Base-by-base conservation (phyloP, 2,888 invertebrate species). In the Drosophila cognata region DNA sequence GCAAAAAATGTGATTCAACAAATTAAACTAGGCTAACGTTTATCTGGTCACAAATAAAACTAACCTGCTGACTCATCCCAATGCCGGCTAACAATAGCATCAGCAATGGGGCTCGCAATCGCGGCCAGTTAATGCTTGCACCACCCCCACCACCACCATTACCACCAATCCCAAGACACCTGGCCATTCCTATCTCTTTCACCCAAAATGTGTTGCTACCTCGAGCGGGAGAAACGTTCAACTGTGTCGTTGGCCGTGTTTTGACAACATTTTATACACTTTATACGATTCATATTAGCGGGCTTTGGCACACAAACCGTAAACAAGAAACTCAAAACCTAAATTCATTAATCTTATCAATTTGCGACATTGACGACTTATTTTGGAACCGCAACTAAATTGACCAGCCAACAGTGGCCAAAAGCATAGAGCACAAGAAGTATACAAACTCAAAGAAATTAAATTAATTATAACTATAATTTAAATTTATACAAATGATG, bases 31-130 rank as follows among this genome's bases (percentile, higher is more conserved):
- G 66, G 10, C 38, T 8, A n/a, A 31, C 16, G 51, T 41, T 58
- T 67, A 62, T 65, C 35, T 55, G 38, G 35, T n/a, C 46, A n/a
- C n/a, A 16, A 4, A 21, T n/a, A 50, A 38, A 38, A 63, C 79
- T 59, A 57, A 84, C 84, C 84, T 88, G 84, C 65, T 75, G 81
- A 85, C 80, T 82, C 82, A 82, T 11, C 16, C 16, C 46, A 38
- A 69, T 50, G 18, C 56, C 35, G 2, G 63, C 41, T 38, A 69
- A 66, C 36, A 79, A 52, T 51, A 55, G 21, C 43, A 48, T 58
- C 55, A 46, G 3, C 36, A 51, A n/a, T 28, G 7, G 6, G 25
- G 33, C 28, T 18, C 43, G 38, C 31, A n/a, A 31, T 29, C 7
- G 33, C 35, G 33, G 36, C 51, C 64, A 29, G 35, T 18, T 64